Evolutionary conservation across 1,140 invertebrate genomes (phyloP), one percentile per base, ranked within the genome.

Genomic region (Caenorhabditis brenneri): DNA sequence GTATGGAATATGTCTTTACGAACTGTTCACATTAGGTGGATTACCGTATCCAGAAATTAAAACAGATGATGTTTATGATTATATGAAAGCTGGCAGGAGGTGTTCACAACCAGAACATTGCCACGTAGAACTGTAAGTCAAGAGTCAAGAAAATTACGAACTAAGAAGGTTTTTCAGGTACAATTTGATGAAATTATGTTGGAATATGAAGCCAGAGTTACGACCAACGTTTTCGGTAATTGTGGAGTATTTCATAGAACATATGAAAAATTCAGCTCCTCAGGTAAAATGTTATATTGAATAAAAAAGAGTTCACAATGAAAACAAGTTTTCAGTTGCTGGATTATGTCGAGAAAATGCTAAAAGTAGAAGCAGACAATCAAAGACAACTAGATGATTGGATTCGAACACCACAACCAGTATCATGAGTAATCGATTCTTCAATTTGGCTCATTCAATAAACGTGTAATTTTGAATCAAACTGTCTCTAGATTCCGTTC

Each of bases 151-250:
- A 12, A 27, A 10, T 10, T 29, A 10, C 36, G 16, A 16, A 19
- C 15, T 33, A 10, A 10, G 7, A 15, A 24, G 2, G 27, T 1
- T 15, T 55, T 65, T 36, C 58, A 65, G 58, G 36, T 65, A 65
- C 19, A 22, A 65, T 65, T 31, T 65, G 16, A 65, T 65, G 58
- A 65, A 65, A 36, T n/a, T 65, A 33, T 65, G 58, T 36, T 65
- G 58, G 58, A 15, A 65, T 33, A 3, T 15, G 15, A 65, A 65
- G 19, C 58, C 58, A 15, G 58, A 65, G n/a, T 31, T 65, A 3
- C 58, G 58, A 36, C 58, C 58, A 19, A 65, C 29, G 15, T 65
- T 65, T 22, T 27, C 29, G 19, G 16, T 19, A 27, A 33, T 33
- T 10, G 58, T 65, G 0, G 58, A 65, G 19, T 65, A 65, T 36